Evolutionary conservation across 2,797 vertebrate genomes (phyloP).

Genomic region (Simalia tracyae): DNA sequence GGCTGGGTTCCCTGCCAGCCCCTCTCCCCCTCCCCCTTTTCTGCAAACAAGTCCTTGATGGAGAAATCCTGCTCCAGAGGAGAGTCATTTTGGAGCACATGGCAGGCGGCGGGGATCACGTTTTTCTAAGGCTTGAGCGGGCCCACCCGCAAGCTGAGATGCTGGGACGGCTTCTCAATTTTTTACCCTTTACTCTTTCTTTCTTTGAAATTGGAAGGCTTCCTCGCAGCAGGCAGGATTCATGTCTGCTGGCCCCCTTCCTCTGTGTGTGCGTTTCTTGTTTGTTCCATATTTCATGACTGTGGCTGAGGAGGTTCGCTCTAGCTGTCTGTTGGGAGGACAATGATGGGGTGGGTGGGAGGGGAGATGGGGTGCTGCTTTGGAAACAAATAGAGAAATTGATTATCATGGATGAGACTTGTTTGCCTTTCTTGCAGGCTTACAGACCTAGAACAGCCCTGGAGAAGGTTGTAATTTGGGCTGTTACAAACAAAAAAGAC

Average conservation of each 20-base stretch:
- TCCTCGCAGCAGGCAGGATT: background rate
- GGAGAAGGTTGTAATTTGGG: background rate
- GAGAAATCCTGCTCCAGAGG: no score
- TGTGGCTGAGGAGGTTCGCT: background rate
- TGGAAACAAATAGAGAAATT: background rate
- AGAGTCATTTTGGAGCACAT: accelerated
- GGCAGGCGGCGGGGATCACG: background rate
- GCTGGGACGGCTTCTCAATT: background rate
- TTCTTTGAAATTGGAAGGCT: background rate
- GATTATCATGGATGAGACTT: no score
- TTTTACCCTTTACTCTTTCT: background rate
- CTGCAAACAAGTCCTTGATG: background rate
- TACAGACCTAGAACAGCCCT: background rate
- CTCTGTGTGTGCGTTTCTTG: background rate
- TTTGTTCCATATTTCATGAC: background rate
- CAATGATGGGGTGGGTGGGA: background rate
- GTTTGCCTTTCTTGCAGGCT: background rate
- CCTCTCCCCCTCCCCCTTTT: background rate
- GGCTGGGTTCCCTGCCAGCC: background rate
- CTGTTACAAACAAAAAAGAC: background rate
- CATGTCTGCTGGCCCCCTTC: background rate
- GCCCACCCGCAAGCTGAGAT: background rate
- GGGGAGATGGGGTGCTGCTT: background rate
- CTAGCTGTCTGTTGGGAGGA: background rate
- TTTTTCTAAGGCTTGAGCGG: background rate